Conservation (phyloP, 2,888 invertebrate genomes). For the Coelinius sp. region DNA sequence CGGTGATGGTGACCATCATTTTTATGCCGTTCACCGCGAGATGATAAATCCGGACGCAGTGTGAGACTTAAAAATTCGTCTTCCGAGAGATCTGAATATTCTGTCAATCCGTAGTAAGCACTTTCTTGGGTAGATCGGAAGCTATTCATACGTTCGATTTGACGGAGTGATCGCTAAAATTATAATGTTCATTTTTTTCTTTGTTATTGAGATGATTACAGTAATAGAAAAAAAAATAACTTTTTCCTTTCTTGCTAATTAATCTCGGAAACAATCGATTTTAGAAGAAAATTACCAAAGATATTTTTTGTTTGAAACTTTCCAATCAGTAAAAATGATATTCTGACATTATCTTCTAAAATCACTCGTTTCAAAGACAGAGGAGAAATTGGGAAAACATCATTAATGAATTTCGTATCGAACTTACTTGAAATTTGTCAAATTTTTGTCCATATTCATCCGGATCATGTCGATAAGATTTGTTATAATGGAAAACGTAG, state of each 20-base stretch:
- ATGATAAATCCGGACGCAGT: conserved; percentile 62
- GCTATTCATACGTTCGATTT: conserved; percentile 71
- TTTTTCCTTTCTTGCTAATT: too few relatives aligned
- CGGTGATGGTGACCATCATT: conserved; percentile 56
- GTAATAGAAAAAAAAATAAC: neutral
- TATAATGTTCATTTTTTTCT: conserved; percentile 36
- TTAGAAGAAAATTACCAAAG: too few relatives aligned
- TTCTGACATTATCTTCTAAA: too few relatives aligned
- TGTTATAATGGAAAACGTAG: conserved; percentile 72
- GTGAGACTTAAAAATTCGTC: conserved; percentile 73
- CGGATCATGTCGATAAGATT: conserved; percentile 71
- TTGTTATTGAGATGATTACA: conserved; percentile 18
- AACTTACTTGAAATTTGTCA: conserved; percentile 69
- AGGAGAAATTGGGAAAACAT: too few relatives aligned
- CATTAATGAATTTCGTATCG: neutral
- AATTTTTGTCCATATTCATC: conserved; percentile 69
- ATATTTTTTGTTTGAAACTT: too few relatives aligned
- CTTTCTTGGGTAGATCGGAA: conserved; percentile 66
- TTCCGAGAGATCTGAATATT: conserved; percentile 76
- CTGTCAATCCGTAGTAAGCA: conserved; percentile 75
- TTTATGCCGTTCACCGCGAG: conserved; percentile 54
- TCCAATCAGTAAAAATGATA: too few relatives aligned
- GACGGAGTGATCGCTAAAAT: conserved; percentile 71
- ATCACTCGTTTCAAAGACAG: too few relatives aligned
- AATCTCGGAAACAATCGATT: too few relatives aligned